A percentile compares a stretch with the other conserved stretches of the same genome.
These are phyloP conservation scores for Odontothrips loti DNA, from an alignment of 2,888 invertebrate species.

Conservation along the genomic window DNA sequence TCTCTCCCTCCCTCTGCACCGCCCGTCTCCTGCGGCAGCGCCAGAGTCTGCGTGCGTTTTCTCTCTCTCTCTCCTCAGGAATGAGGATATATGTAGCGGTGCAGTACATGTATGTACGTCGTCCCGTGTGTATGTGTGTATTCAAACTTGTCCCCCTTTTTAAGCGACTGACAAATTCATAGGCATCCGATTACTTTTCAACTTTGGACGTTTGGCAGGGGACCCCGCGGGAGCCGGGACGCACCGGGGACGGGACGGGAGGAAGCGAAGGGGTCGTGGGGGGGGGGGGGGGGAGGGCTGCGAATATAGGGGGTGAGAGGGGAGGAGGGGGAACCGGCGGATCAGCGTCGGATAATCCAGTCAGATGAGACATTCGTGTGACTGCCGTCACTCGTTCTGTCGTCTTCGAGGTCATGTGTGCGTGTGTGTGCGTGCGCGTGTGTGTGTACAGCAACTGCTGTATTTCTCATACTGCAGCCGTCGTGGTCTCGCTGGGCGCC, in stretches of 20 bases:
- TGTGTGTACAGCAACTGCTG: background rate
- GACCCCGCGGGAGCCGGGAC: background rate
- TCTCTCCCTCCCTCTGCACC: no score
- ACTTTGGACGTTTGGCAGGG: background rate
- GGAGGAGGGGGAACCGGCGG: background rate
- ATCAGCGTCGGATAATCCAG: conserved; percentile 8
- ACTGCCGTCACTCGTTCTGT: background rate
- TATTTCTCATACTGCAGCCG: background rate
- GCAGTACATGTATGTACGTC: no score
- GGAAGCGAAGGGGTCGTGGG: background rate
- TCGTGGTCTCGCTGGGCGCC: no score
- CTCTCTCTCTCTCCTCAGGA: background rate
- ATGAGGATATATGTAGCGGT: no score
- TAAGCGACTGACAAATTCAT: background rate
- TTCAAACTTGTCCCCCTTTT: background rate
- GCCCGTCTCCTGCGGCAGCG: no score
- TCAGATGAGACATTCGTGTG: conserved; percentile 10
- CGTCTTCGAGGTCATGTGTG: background rate
- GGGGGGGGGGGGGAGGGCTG: background rate
- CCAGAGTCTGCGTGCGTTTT: no score
- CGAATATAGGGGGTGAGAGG: background rate
- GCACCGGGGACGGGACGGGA: background rate
- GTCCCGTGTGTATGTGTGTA: no score
- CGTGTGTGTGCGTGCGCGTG: background rate
- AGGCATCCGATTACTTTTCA: conserved; percentile 2